Evolutionary conservation across 1,140 invertebrate genomes (phyloP).

Genomic region (Gerris buenoi): DNA sequence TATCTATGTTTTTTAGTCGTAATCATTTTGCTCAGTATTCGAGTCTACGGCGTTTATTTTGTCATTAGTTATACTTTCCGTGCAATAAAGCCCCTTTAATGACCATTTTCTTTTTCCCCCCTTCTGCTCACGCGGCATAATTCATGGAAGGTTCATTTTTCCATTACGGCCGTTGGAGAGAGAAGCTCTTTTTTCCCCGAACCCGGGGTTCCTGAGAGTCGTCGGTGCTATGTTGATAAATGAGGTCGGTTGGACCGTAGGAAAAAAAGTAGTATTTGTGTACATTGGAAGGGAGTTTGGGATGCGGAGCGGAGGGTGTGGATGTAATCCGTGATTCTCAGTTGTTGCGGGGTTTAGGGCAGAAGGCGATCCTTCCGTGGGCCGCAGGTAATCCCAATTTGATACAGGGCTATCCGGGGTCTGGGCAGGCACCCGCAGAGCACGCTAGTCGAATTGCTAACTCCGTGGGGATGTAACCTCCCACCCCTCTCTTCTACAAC

Average conservation of each 20-base stretch:
- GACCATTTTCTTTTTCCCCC: too few species aligned
- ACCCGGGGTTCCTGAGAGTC: neutral
- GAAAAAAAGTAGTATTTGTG: too few species aligned
- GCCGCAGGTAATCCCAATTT: neutral
- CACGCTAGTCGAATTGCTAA: neutral
- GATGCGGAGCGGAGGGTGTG: neutral
- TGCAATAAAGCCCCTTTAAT: neutral
- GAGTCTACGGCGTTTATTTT: neutral
- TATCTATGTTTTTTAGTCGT: too few species aligned
- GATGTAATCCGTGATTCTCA: neutral
- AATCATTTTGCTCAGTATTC: too few species aligned
- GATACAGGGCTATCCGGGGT: neutral
- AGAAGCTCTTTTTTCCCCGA: neutral
- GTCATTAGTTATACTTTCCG: neutral
- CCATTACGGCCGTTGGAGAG: neutral
- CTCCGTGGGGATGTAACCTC: too few species aligned
- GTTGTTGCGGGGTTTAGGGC: neutral
- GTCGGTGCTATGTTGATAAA: neutral
- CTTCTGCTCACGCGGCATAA: neutral
- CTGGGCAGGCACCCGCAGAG: too few species aligned
- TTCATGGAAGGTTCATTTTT: neutral
- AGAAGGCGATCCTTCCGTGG: too few species aligned
- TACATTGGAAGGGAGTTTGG: neutral
- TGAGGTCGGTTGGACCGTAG: too few species aligned
- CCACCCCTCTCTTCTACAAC: neutral